Evolutionary conservation across 2,888 invertebrate genomes (phyloP).

Genomic region (Drosophila nr. perissopoda): DNA sequence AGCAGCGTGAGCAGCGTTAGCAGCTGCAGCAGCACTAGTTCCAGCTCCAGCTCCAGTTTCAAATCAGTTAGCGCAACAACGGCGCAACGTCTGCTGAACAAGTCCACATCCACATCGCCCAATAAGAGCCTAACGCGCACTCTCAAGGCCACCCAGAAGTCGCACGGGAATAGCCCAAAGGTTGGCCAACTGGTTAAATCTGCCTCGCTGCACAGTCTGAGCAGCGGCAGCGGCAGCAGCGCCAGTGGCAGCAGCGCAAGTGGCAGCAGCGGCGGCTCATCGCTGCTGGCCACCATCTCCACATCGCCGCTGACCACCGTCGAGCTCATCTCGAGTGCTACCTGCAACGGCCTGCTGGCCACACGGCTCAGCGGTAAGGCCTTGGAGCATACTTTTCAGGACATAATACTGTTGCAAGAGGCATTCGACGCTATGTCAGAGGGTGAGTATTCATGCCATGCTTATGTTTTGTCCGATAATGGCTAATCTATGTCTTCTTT

Average conservation of each 20-base stretch:
- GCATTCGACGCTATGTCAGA: constrained; percentile 85
- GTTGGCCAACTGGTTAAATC: constrained; percentile 79
- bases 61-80: constrained; percentile 56
- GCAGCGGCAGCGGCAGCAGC: constrained; percentile 69
- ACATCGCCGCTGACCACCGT: constrained; percentile 80
- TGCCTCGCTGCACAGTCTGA: constrained; percentile 78
- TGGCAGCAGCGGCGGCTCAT: constrained; percentile 66
- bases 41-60: constrained; percentile 58
- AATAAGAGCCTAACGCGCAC: constrained; percentile 70
- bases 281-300: constrained; percentile 83
- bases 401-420: constrained; percentile 84
- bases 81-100: constrained; percentile 67
- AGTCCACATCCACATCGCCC: constrained; percentile 66
- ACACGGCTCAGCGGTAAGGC: constrained; percentile 82
- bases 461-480: not conserved
- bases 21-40: constrained; percentile 57
- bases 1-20: constrained; percentile 59
- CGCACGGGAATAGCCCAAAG: constrained; percentile 59
- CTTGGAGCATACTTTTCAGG: constrained; percentile 83
- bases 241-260: constrained; percentile 38
- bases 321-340: constrained; percentile 82
- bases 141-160: constrained; percentile 71
- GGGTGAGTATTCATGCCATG: constrained; percentile 62
- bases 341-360: constrained; percentile 83
- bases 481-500: not conserved